Evolutionary conservation across 2,888 invertebrate genomes (phyloP).

Genomic region (Nemotelus pantherinus): DNA sequence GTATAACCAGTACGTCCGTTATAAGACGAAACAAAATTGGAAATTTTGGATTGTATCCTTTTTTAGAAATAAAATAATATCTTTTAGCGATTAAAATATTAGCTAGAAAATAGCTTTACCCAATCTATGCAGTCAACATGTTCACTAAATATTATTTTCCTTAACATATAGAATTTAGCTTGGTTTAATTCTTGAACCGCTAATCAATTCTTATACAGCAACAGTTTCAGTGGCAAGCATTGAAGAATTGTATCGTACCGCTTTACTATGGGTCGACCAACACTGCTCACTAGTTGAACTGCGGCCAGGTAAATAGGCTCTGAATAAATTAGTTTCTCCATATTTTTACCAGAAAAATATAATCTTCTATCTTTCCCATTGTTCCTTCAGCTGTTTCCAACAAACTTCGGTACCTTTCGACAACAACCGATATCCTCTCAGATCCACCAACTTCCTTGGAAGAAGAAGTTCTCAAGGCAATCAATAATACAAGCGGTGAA

Average conservation of each 20-base stretch:
- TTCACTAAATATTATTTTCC: slow-evolving; percentile 57
- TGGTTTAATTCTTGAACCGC: slow-evolving; percentile 88
- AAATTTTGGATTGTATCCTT: slow-evolving; percentile 95
- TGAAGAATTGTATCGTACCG: slow-evolving; percentile 91
- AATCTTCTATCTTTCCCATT: no score
- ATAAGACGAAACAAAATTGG: slow-evolving; percentile 90
- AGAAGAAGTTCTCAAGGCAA: slow-evolving; percentile 87
- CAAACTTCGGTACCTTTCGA: slow-evolving; percentile 89
- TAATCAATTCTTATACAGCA: slow-evolving; percentile 90
- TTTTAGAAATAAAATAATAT: slow-evolving; percentile 23
- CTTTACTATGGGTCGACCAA: slow-evolving; percentile 94
- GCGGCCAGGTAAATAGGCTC: slow-evolving; percentile 78
- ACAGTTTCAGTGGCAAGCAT: slow-evolving; percentile 91
- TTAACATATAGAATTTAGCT: slow-evolving; percentile 72
- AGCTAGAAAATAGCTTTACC: neutral
- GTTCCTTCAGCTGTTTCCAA: slow-evolving; percentile 85
- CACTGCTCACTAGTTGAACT: slow-evolving; percentile 94
- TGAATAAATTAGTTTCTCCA: no score
- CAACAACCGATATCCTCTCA: slow-evolving; percentile 90
- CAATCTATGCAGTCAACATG: neutral
- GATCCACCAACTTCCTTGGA: slow-evolving; percentile 85
- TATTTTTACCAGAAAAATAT: no score
- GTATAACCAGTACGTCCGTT: slow-evolving; percentile 90
- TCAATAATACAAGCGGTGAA: slow-evolving; percentile 63
- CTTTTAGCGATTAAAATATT: neutral